Base-by-base conservation (phyloP, 1,140 invertebrate species). In the Bombus vancouverensis region DNA sequence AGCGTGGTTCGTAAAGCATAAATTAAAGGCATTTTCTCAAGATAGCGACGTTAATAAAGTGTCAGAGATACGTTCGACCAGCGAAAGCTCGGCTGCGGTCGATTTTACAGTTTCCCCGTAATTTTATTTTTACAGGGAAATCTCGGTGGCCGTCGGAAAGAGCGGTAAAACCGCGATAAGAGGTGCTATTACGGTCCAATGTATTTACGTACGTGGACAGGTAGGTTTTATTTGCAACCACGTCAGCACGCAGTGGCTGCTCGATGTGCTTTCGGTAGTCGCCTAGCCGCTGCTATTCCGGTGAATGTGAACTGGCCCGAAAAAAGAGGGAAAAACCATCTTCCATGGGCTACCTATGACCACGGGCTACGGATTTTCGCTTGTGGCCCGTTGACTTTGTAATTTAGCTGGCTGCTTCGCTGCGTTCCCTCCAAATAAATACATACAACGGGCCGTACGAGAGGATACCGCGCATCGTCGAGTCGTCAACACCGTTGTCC, bases 341-440 rank as follows among this genome's bases (percentile, higher is more conserved):
- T 83, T 83, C 47, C 62, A 47, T 42, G 42, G 39, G 57, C 32
- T 15, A 53, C 18, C 13, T 15, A 53, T 18, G 47, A 53, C 18
- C 47, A 47, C 81, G 32, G n/a, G 57, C 39, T 15, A 68, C 22
- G 68, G 37, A 25, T 18, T 66, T 73, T 62, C 47, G 57, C 22
- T 80, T 22, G 65, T 76, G 28, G 57, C 42, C 53, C 79, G 89
- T 91, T 91, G 87, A 90, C 87, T 91, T 84, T 85, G 90, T 87
- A 91, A 91, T 90, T 87, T 90, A 89, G 70, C 81, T 68, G 68
- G 3, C 18, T 79, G 85, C 47, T 72, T 85, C 72, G 37, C 47
- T 71, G 59, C 28, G 28, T 59, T 68, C 34, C 37, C 18, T 32
- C 32, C 57, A 81, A 81, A 73, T 47, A 62, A 81, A 88, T 76